These are phyloP conservation scores for Pelusios castaneus DNA, from an alignment of 2,113 vertebrate genomes.

Conservation along the genomic window DNA sequence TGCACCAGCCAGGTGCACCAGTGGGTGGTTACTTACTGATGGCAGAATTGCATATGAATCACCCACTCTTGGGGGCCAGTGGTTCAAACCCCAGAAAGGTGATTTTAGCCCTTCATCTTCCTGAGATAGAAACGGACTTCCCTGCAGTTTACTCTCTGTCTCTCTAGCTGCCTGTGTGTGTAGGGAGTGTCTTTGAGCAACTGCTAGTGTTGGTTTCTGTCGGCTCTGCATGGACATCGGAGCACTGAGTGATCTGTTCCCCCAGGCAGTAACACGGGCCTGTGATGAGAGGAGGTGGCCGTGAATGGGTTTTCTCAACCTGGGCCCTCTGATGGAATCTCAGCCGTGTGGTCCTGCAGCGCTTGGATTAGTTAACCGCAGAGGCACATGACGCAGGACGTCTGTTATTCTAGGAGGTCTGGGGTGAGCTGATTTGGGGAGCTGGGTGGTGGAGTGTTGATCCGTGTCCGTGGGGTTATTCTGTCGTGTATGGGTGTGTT, in stretches of 20 bases:
- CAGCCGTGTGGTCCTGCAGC: not conserved
- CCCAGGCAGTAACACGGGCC: not conserved
- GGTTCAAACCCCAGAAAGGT: slow-evolving; percentile 6
- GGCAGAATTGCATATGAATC: not conserved
- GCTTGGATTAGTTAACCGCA: too few species aligned
- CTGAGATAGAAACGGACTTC: not conserved
- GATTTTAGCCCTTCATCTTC: slow-evolving; percentile 11
- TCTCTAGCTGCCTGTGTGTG: too few species aligned
- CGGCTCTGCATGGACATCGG: not conserved
- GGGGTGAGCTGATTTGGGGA: not conserved
- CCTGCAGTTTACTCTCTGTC: too few species aligned
- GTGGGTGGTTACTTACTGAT: not conserved
- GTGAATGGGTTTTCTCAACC: not conserved
- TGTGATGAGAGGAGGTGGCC: fast-evolving
- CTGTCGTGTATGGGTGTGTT: fast-evolving
- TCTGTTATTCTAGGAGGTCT: not conserved
- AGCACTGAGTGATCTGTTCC: not conserved
- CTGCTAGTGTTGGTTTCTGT: not conserved
- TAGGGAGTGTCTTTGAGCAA: not conserved
- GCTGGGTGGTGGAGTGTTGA: not conserved
- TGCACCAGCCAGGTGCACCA: not conserved
- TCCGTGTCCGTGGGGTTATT: not conserved
- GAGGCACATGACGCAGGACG: not conserved
- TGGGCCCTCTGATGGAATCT: not conserved
- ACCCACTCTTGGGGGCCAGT: not conserved